phyloP scores from a whole-genome alignment of 2,113 vertebrate species.

The Oreochromis aureus region DNA sequence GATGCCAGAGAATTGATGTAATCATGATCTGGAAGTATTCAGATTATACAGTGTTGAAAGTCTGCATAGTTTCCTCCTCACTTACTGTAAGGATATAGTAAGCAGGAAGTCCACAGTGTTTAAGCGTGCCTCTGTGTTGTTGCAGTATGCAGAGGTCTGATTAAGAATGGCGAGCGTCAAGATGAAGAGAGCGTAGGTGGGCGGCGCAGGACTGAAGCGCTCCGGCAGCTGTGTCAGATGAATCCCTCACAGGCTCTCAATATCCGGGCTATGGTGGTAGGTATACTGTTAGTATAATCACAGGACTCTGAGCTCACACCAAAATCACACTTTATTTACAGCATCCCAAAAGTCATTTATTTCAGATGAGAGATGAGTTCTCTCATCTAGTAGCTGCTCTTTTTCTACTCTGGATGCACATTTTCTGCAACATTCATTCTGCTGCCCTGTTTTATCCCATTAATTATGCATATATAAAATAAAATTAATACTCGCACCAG shows the following conservation, averaged over 20 bases:
- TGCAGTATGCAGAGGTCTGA: constrained; percentile 91
- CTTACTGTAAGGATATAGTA: neutral
- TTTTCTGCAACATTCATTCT: neutral
- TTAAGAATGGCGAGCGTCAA: constrained; percentile 95
- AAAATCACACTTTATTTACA: neutral
- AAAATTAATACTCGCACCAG: neutral
- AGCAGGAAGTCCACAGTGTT: neutral
- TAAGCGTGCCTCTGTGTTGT: neutral
- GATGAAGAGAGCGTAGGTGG: constrained; percentile 94
- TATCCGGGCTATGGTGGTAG: constrained; percentile 98
- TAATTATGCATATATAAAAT: neutral
- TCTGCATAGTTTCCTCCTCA: neutral
- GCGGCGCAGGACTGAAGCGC: constrained; percentile 90
- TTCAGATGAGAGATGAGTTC: neutral
- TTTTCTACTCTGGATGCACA: neutral
- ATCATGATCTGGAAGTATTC: neutral
- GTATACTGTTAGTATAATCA: neutral
- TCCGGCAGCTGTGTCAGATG: constrained; percentile 95
- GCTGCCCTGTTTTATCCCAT: neutral
- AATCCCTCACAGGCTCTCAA: constrained; percentile 95
- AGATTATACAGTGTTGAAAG: neutral
- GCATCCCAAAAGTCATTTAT: neutral
- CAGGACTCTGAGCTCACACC: neutral
- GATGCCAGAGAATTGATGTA: neutral
- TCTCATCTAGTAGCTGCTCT: neutral